Evolutionary conservation across 2,797 vertebrate genomes (phyloP).

Genomic region (Tangara arthus): DNA sequence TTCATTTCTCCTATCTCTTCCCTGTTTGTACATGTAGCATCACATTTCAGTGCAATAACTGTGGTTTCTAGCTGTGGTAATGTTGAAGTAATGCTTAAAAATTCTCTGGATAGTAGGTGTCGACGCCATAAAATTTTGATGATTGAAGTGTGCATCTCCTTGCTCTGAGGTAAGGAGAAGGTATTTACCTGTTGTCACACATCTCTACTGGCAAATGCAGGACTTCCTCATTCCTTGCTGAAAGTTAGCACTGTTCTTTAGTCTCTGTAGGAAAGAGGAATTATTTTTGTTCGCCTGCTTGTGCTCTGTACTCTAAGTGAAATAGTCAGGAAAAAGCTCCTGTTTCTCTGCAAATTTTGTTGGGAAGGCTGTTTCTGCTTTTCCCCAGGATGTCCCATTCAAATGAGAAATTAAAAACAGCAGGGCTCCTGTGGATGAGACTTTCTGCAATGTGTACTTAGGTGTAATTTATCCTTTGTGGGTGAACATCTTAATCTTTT

Average conservation of each 20-base stretch:
- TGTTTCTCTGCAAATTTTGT: background rate
- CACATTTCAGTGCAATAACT: background rate
- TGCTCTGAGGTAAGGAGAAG: background rate
- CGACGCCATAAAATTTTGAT: background rate
- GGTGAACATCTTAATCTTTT: background rate
- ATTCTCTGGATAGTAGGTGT: background rate
- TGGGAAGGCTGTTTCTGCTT: background rate
- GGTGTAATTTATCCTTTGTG: background rate
- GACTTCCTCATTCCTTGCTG: background rate
- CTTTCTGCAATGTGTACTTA: background rate
- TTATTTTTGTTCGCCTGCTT: background rate
- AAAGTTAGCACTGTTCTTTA: background rate
- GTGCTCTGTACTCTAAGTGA: background rate
- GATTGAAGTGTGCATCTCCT: background rate
- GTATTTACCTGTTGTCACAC: background rate
- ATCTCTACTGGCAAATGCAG: background rate
- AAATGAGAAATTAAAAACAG: background rate
- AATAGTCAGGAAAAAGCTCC: background rate
- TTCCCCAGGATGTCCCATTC: background rate
- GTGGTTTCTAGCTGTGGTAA: background rate
- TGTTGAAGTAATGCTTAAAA: background rate
- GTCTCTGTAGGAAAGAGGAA: background rate
- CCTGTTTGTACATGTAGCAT: background rate
- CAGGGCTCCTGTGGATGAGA: background rate
- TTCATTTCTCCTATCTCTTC: background rate